Conservation (phyloP, 2,888 invertebrate genomes). For the Pandemis cinnamomeana region DNA sequence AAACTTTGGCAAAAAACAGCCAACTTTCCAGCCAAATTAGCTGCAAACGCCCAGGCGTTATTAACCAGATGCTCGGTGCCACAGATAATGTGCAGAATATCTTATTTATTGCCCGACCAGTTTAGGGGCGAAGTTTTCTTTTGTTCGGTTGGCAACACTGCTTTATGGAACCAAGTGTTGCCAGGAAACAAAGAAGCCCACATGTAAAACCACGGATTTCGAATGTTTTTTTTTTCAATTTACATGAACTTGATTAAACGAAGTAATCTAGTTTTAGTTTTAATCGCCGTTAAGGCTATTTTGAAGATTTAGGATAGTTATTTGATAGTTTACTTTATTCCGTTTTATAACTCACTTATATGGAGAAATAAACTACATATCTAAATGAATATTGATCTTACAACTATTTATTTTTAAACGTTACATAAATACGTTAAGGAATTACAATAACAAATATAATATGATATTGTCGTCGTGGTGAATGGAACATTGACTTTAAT, state of each 20-base stretch:
- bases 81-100: conserved; percentile 21
- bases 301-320: too few relatives aligned
- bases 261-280: neutral
- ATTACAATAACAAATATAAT: too few relatives aligned
- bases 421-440: too few relatives aligned
- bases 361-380: too few relatives aligned
- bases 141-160: conserved; percentile 13
- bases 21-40: conserved; percentile 19
- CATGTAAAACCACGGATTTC: neutral
- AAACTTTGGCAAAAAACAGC: conserved; percentile 22
- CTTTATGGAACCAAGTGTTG: conserved; percentile 1
- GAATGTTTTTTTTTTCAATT: neutral
- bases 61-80: conserved; percentile 25
- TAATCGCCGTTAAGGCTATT: too few relatives aligned
- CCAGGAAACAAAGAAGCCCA: neutral
- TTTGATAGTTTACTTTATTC: too few relatives aligned
- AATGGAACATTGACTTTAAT: too few relatives aligned
- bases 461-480: too few relatives aligned
- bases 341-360: too few relatives aligned
- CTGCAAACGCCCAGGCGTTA: conserved; percentile 7
- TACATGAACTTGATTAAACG: neutral
- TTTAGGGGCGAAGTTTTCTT: conserved; percentile 16
- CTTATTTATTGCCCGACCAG: conserved; percentile 23
- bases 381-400: too few relatives aligned
- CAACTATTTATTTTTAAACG: too few relatives aligned